Base-by-base conservation (phyloP, 2,113 vertebrate species). In the Columbina picui region DNA sequence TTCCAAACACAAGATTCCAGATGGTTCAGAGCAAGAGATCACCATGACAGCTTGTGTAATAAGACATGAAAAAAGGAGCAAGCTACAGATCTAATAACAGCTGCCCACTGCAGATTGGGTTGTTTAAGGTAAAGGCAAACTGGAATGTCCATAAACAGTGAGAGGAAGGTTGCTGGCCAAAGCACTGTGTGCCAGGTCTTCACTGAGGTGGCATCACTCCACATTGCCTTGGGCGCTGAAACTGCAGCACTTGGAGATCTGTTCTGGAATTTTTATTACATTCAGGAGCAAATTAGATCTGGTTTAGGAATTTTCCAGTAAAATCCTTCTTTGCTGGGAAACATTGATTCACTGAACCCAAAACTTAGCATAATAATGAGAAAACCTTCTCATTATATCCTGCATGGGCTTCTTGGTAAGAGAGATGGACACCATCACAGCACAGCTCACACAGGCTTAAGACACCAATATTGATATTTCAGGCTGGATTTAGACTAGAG, bases 171-270 rank as follows among this genome's bases (percentile, higher is more conserved):
- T 50, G 64, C 45, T 85, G 88, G 67, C 55, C 71, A 47, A 59
- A 55, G 50, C 1, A 1, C 22, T 3, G 64, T 21, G 64, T 61
- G 79, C 88, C 83, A 93, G 52, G 60, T 60, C 59, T 52, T 55
- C 18, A 68, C 86, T 92, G 91, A 93, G 83, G 76, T 88, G 86
- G 83, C 91, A 93, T 52, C 13, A 20, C 59, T 91, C 36, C 78
- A 71, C 57, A 78, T 49, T 84, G 65, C 92, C 65, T 76, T 1
- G 0, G 82, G 87, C 3, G 0, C 56, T 38, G 84, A 59, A 84
- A n/a, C 70, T 87, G 67, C n/a, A 71, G 52, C 65, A 47, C 56
- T 88, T 63, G 56, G 64, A 39, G 67, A 78, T 55, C 49, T 91
- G 47, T 47, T 39, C 60, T 82, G 77, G 73, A 93, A 71, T 82